Evolutionary conservation across 2,797 vertebrate species (phyloP), one percentile per base, ranked within the genome.

Genomic region (Brachyrhaphis roseni): DNA sequence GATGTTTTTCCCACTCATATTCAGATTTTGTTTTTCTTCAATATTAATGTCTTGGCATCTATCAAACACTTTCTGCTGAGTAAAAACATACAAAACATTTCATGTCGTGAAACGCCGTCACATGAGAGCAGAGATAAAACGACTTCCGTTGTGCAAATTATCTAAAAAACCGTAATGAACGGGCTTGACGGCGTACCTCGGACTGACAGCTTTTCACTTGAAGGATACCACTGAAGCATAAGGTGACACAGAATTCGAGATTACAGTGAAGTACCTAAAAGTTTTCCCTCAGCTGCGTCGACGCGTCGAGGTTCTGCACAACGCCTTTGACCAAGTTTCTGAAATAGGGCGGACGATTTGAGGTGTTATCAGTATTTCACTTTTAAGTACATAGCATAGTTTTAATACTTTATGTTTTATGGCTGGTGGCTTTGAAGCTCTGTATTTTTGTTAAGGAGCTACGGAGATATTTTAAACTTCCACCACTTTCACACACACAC

Each of bases 391-490:
- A 64, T 13, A 46, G 74, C 84, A 85, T 86, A 74, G 81, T 78
- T 86, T 92, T 68, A 91, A 93, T 89, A 82, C 83, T 89, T 88
- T 41, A 91, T 90, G 86, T 84, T 79, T 84, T 46, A 51, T 84
- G 78, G 53, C 81, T 64, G 57, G 41, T 74, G 76, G 34, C 73
- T 84, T 80, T 47, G n/a, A 71, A 36, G 47, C 53, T 78, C 70
- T 31, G 45, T 57, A 15, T 86, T 88, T 88, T 70, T 82, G 83
- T 84, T 78, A 76, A 78, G 80, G 8, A 51, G 36, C 62, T 53
- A 11, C 10, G 8, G 28, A 84, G 78, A 18, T 18, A 43, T 82
- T 79, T 83, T 73, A 34, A 76, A 78, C 45, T 81, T 82, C 39
- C 16, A 75, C 85, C 73, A 82, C 34, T 0, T 82, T 84, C 41